phyloP scores from a whole-genome alignment of 2,797 vertebrate species.

The Cuniculus paca region DNA sequence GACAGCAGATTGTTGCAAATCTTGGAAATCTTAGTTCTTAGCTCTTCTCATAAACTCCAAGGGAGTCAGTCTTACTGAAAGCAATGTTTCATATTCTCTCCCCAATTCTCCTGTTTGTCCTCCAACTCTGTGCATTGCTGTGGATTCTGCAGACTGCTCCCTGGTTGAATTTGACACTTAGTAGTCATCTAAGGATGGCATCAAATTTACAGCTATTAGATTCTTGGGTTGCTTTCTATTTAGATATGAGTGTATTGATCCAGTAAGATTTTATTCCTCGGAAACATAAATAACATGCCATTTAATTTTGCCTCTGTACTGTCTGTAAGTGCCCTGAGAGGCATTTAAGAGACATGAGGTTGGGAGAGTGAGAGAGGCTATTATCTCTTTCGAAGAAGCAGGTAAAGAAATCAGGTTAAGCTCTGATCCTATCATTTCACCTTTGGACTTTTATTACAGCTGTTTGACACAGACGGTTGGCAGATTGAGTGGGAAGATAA shows the following conservation, averaged over 20 bases:
- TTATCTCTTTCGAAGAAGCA: constrained; percentile 55
- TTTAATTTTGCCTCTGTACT: constrained; percentile 71
- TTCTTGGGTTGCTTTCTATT: constrained; percentile 71
- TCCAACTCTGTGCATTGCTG: background rate
- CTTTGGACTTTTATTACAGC: constrained; percentile 86
- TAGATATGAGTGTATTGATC: constrained; percentile 81
- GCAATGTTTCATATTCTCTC: background rate
- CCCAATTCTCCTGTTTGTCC: background rate
- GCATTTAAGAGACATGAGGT: constrained; percentile 40
- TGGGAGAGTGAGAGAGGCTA: constrained; percentile 2
- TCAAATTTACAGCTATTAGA: constrained; percentile 77
- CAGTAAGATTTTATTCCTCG: constrained; percentile 80
- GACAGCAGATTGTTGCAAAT: background rate
- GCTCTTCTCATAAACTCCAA: background rate
- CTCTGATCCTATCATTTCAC: constrained; percentile 84
- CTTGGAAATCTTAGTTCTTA: background rate
- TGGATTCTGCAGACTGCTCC: constrained; percentile 58
- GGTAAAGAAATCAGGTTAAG: constrained; percentile 67
- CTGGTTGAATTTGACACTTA: constrained; percentile 65
- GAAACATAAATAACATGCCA: constrained; percentile 77
- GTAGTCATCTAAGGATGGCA: constrained; percentile 61
- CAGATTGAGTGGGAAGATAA: constrained; percentile 85
- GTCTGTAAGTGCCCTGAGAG: constrained; percentile 39
- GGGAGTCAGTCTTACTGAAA: background rate
- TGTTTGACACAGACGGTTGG: constrained; percentile 80